Evolutionary conservation across 2,888 invertebrate genomes (phyloP).

Genomic region (Dasysyrphus albostriatus): DNA sequence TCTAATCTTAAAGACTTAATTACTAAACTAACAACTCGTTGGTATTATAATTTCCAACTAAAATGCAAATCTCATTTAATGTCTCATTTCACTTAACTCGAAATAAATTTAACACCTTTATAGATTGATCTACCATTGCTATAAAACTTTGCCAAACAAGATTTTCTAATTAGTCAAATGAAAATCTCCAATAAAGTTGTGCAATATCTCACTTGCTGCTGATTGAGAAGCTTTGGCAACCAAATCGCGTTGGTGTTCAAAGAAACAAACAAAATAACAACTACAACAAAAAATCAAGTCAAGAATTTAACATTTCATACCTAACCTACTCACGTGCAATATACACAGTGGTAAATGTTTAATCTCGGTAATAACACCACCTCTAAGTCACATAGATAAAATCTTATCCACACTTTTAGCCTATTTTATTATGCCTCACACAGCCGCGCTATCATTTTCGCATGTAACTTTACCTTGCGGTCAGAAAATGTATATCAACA

Average conservation of each 20-base stretch:
- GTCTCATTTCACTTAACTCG: slow-evolving; percentile 34
- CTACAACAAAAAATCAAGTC: slow-evolving; percentile 1
- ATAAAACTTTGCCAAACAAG: slow-evolving; percentile 37
- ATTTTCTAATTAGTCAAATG: slow-evolving; percentile 37
- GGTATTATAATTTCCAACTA: slow-evolving; percentile 14
- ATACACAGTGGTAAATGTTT: slow-evolving; percentile 63
- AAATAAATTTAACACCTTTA: slow-evolving; percentile 23
- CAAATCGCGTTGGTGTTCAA: slow-evolving; percentile 26
- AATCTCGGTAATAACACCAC: slow-evolving; percentile 60
- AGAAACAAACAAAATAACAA: not conserved
- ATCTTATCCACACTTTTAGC: slow-evolving; percentile 74
- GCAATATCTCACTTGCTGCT: slow-evolving; percentile 30
- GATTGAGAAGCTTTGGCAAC: not conserved
- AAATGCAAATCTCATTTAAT: slow-evolving; percentile 26
- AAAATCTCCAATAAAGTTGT: slow-evolving; percentile 33
- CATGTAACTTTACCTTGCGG: slow-evolving; percentile 47
- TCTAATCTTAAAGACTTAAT: slow-evolving; percentile 29
- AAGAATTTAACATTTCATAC: slow-evolving; percentile 22
- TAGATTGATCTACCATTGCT: slow-evolving; percentile 17
- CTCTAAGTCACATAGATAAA: slow-evolving; percentile 65
- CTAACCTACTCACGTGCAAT: slow-evolving; percentile 24
- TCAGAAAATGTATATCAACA: slow-evolving; percentile 73
- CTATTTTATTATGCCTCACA: slow-evolving; percentile 62
- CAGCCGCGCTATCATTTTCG: slow-evolving; percentile 65
- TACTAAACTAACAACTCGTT: not conserved